Base-by-base conservation (phyloP, 2,797 vertebrate species). In the Synaphobranchus kaupii region DNA sequence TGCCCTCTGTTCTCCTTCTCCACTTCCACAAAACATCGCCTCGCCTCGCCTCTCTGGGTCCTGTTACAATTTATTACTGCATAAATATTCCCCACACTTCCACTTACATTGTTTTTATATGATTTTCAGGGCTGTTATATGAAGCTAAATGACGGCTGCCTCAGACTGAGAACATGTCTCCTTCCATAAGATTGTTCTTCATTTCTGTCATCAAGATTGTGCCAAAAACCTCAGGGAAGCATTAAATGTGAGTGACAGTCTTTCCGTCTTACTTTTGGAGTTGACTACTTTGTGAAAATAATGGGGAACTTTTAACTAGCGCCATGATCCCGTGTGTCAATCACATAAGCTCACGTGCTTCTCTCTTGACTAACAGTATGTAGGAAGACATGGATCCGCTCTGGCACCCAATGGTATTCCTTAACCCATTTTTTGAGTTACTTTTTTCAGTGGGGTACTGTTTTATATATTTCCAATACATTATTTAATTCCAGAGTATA, bases 21-120 rank as follows among this genome's bases (percentile, higher is more conserved):
- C 44, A 81, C 22, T 48, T 81, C 50, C 90, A 91, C 12, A 81
- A 54, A 20, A 56, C 71, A 47, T n/a, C n/a, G n/a, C n/a, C n/a
- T 17, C 47, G 22, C 34, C 25, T 84, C 50, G 5, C 25, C 48
- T 83, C 44, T 84, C 44, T 48, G 17, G 47, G n/a, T 31, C 39
- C 60, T 47, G 60, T 71, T 85, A 50, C 54, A 63, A n/a, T 54
- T 85, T 85, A 84, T 85, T 85, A 66, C 56, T 9, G 54, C 56
- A 4, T 63, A 22, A 88, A 81, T 88, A 63, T 80, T 48, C 73
- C 22, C 71, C n/a, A 22, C 78, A 50, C 78, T 78, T 34, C 31
- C 71, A 34, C 56, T 76, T 78, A 86, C 78, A 80, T 71, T 52
- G n/a, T 44, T 50, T 78, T 86, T 13, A 58, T 66, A 66, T 80